Base-by-base conservation (phyloP, 1,140 invertebrate genomes). In the Zaprionus inermis region DNA sequence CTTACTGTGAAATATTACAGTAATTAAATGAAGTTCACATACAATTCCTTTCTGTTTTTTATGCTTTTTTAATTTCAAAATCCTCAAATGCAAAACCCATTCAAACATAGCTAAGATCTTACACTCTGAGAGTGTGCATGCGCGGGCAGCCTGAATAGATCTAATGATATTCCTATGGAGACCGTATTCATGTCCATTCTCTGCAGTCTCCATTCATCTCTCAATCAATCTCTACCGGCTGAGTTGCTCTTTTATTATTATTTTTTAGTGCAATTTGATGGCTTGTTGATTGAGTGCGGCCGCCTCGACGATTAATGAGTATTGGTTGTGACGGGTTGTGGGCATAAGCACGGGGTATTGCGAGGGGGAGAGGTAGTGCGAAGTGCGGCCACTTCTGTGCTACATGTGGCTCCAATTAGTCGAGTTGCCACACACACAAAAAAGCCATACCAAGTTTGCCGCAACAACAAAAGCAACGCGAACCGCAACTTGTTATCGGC, bases 371-470 rank as follows among this genome's bases (percentile, higher is more conserved):
- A 32, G 34, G 36, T 24, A 4, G 22, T 2, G 1, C 22, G 22
- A 24, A 14, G 38, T 9, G 38, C 38, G n/a, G n/a, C 58, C 24
- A 58, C 61, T 72, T 78, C 46, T 58, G 74, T 70, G 41, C 58
- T 60, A 34, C 69, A 75, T 75, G 60, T 59, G 69, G 56, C 78
- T 78, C 75, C 70, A 80, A 77, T 84, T 84, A 84, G 59, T 80
- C 73, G 54, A 54, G 16, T 60, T 61, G 41, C 55, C 41, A 38
- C 38, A 77, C 65, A 60, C 44, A 71, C 20, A 60, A 32, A 52
- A 36, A 46, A 59, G 46, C 16, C 54, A 66, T 9, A n/a, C 28
- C 51, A 36, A 28, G 30, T 28, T 57, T 58, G 56, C 61, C 44
- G 24, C 36, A 28, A 36, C 55, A 70, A 34, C 60, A 60, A 36